phyloP scores from a whole-genome alignment of 2,113 vertebrate species.

The Macquaria australasica region DNA sequence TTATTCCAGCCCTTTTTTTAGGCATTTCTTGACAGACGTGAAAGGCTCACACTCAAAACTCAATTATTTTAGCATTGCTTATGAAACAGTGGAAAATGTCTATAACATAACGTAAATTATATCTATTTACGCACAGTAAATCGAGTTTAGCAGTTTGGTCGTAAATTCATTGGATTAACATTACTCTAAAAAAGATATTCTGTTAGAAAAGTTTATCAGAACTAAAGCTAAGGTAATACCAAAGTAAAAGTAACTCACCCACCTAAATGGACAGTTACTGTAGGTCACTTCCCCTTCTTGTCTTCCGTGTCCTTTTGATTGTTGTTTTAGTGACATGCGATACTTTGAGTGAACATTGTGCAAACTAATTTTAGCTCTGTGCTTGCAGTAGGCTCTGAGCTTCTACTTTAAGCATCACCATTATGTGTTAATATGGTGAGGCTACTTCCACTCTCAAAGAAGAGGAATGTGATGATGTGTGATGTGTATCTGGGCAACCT shows the following conservation, averaged over 20 bases:
- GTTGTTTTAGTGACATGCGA: slow-evolving; percentile 68
- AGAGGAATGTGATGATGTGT: slow-evolving; percentile 44
- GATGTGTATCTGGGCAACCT: slow-evolving; percentile 20
- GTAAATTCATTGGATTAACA: background rate
- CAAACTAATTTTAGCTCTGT: slow-evolving; percentile 67
- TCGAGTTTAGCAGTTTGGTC: background rate
- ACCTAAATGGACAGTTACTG: background rate
- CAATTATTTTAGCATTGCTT: background rate
- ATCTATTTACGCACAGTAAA: background rate
- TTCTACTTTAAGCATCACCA: background rate
- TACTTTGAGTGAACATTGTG: slow-evolving; percentile 47
- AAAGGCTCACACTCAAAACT: slow-evolving; percentile 1
- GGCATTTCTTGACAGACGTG: slow-evolving; percentile 22
- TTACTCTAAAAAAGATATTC: background rate
- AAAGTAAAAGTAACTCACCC: background rate
- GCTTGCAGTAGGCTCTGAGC: slow-evolving; percentile 31
- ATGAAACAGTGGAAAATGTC: slow-evolving; percentile 11
- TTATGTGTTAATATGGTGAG: slow-evolving; percentile 29
- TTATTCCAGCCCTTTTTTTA: slow-evolving; percentile 39
- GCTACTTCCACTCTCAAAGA: slow-evolving; percentile 14
- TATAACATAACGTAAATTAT: background rate
- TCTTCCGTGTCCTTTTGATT: slow-evolving; percentile 50
- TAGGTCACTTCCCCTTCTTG: slow-evolving; percentile 43
- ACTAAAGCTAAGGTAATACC: background rate
- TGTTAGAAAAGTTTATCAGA: background rate